These are phyloP conservation scores for Drosophila parvula DNA, from an alignment of 1,140 invertebrate genomes.

Conservation along the genomic window DNA sequence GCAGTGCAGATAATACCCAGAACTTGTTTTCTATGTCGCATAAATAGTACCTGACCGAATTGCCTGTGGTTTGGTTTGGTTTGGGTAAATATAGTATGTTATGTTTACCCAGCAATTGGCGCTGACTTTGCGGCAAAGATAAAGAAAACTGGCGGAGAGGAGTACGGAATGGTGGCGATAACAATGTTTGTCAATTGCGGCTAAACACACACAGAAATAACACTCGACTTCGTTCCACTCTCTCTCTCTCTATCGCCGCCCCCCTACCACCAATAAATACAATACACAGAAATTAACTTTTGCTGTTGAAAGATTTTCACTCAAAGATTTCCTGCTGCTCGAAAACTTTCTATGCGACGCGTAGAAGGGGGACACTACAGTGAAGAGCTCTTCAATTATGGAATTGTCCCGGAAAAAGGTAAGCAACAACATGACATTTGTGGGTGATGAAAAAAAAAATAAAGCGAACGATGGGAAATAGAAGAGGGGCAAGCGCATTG, in stretches of 20 bases:
- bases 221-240: constrained; percentile 27
- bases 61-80: constrained; percentile 33
- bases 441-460: constrained; percentile 42
- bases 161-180: constrained; percentile 37
- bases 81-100: constrained; percentile 43
- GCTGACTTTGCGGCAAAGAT: constrained; percentile 59
- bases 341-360: constrained; percentile 50
- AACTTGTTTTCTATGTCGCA: constrained; percentile 13
- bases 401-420: constrained; percentile 51
- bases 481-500: constrained; percentile 2
- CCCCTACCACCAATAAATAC: constrained; percentile 20
- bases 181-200: constrained; percentile 68
- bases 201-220: constrained; percentile 36
- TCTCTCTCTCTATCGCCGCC: neutral
- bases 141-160: constrained; percentile 41
- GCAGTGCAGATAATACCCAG: constrained; percentile 11
- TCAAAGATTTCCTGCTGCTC: constrained; percentile 67
- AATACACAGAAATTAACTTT: constrained; percentile 75
- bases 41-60: constrained; percentile 19
- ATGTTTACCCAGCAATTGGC: constrained; percentile 65
- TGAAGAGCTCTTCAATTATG: constrained; percentile 55
- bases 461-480: constrained; percentile 1
- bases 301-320: constrained; percentile 58
- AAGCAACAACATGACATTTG: constrained; percentile 46
- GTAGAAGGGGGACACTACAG: neutral